Conservation (phyloP, 2,888 invertebrate genomes). For the Drosophila eohydei region DNA sequence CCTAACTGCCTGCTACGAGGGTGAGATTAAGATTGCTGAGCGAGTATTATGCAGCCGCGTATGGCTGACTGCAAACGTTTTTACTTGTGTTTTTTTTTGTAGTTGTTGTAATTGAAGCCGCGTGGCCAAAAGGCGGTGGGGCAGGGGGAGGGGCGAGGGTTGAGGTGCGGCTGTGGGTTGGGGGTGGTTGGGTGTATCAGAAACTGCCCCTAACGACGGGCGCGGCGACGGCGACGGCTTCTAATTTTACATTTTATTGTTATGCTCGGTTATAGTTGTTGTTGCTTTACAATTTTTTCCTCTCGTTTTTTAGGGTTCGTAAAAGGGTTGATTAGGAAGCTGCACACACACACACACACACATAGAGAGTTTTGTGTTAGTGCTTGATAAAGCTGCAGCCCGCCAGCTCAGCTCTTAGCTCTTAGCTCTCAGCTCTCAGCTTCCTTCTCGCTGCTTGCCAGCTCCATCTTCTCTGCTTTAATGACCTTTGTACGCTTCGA, state of each 20-base stretch:
- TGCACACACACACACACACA: constrained; percentile 38
- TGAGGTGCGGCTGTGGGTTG: neutral
- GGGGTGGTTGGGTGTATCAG: constrained; percentile 16
- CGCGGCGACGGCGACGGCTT: constrained; percentile 51
- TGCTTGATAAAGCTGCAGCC: constrained; percentile 28
- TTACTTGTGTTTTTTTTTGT: constrained; percentile 25
- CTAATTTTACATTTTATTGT: constrained; percentile 80
- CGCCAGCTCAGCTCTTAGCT: neutral
- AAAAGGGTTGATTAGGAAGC: constrained; percentile 80
- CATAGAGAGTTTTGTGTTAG: constrained; percentile 57
- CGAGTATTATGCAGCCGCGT: neutral
- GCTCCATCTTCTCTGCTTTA: constrained; percentile 46
- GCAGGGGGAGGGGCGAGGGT: neutral
- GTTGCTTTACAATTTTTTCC: constrained; percentile 50
- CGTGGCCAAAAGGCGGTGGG: constrained; percentile 9
- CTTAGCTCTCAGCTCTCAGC: constrained; percentile 1
- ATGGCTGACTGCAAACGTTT: neutral
- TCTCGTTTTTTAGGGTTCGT: constrained; percentile 75
- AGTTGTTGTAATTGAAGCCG: constrained; percentile 63
- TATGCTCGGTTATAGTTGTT: constrained; percentile 57
- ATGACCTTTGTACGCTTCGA: constrained; percentile 75
- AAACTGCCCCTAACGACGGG: constrained; percentile 59
- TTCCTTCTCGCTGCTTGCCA: neutral
- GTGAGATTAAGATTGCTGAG: neutral
- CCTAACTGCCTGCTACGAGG: too few relatives aligned